A percentile compares a stretch with the other conserved stretches of the same genome.
Evolutionary conservation across 2,888 invertebrate genomes (phyloP).

Genomic region (Altica lythri): DNA sequence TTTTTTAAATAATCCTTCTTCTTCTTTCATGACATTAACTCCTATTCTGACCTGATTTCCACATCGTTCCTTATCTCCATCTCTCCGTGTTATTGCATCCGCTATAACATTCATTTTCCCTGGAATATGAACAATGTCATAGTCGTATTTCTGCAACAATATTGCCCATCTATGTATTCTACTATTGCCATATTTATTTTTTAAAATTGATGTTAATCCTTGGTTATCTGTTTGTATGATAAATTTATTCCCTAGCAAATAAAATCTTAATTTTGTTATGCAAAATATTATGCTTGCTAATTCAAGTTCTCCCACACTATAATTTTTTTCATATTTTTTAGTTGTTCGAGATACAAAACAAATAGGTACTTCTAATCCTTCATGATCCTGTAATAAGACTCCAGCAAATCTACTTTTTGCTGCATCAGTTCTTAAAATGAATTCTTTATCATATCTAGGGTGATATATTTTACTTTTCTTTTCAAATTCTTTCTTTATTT

Average conservation of each 20-base stretch:
- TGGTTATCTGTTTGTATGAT: conserved; percentile 14
- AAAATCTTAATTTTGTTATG: conserved; percentile 15
- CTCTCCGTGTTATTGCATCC: conserved; percentile 7
- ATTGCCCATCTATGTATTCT: conserved; percentile 18
- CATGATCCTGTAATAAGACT: conserved; percentile 10
- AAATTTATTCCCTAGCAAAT: conserved; percentile 18
- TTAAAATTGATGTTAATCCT: conserved; percentile 1
- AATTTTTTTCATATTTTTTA: no score
- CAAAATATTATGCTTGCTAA: conserved; percentile 12
- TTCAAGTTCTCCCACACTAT: no score
- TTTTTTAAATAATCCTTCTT: not conserved
- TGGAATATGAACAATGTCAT: conserved; percentile 9
- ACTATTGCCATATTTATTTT: conserved; percentile 13
- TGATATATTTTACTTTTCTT: conserved; percentile 4
- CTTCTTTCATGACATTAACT: not conserved
- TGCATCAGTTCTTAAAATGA: conserved; percentile 18
- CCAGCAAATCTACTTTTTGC: not conserved
- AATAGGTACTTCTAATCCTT: conserved; percentile 8
- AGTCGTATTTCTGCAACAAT: conserved; percentile 16
- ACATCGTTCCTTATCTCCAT: not conserved
- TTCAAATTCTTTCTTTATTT: conserved; percentile 5
- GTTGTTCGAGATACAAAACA: no score
- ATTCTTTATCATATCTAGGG: conserved; percentile 7
- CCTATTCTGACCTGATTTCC: not conserved
- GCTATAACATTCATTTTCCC: conserved; percentile 15